Evolutionary conservation across 2,888 invertebrate genomes (phyloP).

Genomic region (Sabatieria punctata): DNA sequence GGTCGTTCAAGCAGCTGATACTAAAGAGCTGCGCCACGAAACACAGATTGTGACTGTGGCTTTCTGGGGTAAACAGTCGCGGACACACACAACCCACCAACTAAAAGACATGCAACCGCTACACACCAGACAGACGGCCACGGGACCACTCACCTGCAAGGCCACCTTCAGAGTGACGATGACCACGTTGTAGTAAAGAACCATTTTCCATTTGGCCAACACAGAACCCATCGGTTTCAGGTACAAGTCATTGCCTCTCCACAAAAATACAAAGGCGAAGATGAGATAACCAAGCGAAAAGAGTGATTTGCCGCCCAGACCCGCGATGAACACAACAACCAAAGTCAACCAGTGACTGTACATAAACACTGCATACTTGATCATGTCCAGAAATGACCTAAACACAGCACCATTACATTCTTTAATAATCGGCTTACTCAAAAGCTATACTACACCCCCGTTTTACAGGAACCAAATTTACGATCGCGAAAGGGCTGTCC

Average conservation of each 20-base stretch:
- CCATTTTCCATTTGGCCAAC: slow-evolving; percentile 55
- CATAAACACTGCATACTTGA: slow-evolving; percentile 67
- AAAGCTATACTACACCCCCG: too few species aligned
- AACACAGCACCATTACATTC: too few species aligned
- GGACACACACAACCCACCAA: slow-evolving; percentile 73
- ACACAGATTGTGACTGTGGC: slow-evolving; percentile 29
- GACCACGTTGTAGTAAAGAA: slow-evolving; percentile 70
- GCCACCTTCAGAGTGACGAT: slow-evolving; percentile 72
- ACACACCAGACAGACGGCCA: too few species aligned
- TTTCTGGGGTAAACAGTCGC: slow-evolving; percentile 37
- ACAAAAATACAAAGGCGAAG: slow-evolving; percentile 85
- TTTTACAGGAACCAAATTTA: too few species aligned
- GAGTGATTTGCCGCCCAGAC: slow-evolving; percentile 76
- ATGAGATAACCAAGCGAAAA: slow-evolving; percentile 90
- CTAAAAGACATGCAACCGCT: too few species aligned
- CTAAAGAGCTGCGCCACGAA: slow-evolving; percentile 69
- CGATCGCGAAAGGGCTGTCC: too few species aligned
- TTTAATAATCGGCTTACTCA: too few species aligned
- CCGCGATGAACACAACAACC: slow-evolving; percentile 83
- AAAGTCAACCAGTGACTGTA: slow-evolving; percentile 90
- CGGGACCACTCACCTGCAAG: slow-evolving; percentile 46
- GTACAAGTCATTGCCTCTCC: slow-evolving; percentile 95
- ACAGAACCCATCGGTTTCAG: slow-evolving; percentile 53
- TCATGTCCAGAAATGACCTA: slow-evolving; percentile 72
- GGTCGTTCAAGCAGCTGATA: slow-evolving; percentile 55